Base-by-base conservation (phyloP, 2,888 invertebrate genomes). In the Eudemis profundana region DNA sequence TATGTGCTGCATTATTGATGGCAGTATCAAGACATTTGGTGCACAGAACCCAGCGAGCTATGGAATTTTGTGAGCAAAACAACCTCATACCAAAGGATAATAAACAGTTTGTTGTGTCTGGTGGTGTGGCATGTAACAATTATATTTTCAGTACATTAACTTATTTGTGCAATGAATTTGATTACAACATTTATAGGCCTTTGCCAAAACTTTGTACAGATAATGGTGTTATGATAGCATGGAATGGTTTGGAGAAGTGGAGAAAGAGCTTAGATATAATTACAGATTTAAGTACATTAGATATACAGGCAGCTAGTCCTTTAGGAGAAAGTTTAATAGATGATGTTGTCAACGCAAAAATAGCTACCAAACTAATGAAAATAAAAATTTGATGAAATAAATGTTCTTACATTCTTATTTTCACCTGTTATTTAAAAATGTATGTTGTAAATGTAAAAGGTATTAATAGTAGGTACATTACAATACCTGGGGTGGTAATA, bases 161-260 rank as follows among this genome's bases (percentile, higher is more conserved):
- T 75, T 89, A 95, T 61, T 82, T 98, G 64, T 96, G 97, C 76
- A 79, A 93, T 61, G 93, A 95, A 72, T 93, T 93, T 76, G 93
- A 92, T 12, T 97, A 95, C 79, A 88, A 90, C 76, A 90, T 97
- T 38, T 93, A 94, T 61, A 94, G 96, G 70, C 98, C 99, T 5
- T 94, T 96, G 0, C 95, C 96, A 38, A 94, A 95, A 75, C 93
- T 98, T 40, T 99, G 99, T 83, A 98, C 98, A 0, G 99, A 99
- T 85, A 99, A 99, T 93, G 99, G 99, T 17, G 95, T 98, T 27
- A 99, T 99, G 99, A 98, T 99, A 78, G 99, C 99, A 29, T 99
- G 99, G 98, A 98, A 98, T 92, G 99, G 98, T 3, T 93, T 98
- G 59, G 98, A 99, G 86, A 96, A 95, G 84, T 95, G 94, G 92